Base-by-base conservation (phyloP, 2,113 vertebrate species). In the Malaclemys terrapin region DNA sequence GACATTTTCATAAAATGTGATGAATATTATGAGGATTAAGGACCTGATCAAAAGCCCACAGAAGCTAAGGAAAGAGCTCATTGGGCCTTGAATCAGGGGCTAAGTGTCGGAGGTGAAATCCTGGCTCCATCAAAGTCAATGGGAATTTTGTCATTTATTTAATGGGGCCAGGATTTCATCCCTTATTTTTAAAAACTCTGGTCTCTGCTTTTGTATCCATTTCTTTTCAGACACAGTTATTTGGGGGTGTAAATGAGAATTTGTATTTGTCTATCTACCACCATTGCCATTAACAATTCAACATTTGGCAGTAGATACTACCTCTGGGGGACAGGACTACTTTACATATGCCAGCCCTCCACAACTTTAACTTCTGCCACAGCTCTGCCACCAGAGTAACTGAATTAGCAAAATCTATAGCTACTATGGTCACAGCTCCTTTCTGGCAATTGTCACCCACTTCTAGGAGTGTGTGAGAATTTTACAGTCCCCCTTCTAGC, bases 221-320 rank as follows among this genome's bases (percentile, higher is more conserved):
- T 42, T 76, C 13, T n/a, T 72, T 79, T 79, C 25, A 91, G 89
- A 52, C 84, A 83, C 8, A 89, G 31, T 52, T 49, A 59, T 25
- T 42, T 80, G 9, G 45, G 57, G 75, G 52, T 19, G 20, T 24
- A 65, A 72, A 62, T 3, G 42, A 80, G 72, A 78, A 88, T 16
- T 57, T 31, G 76, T 5, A 22, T 59, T 80, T 31, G 65, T 89
- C 35, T 24, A 0, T 1, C 0, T 1, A 82, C 3, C 7, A 24
- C 45, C 2, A 2, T 8, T 82, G 84, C 84, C 47, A 22, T 84
- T 84, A 52, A 59, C 76, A 20, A 22, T 29, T 25, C 19, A 27
- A 38, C 1, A 8, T 29, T 76, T 76, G 20, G 22, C 72, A 76
- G 38, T 25, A 42, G 72, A 12, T 45, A 76, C 38, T 22, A 76